These are phyloP conservation scores for Empidonax alnorum DNA, from an alignment of 2,113 vertebrate genomes.

Conservation along the genomic window DNA sequence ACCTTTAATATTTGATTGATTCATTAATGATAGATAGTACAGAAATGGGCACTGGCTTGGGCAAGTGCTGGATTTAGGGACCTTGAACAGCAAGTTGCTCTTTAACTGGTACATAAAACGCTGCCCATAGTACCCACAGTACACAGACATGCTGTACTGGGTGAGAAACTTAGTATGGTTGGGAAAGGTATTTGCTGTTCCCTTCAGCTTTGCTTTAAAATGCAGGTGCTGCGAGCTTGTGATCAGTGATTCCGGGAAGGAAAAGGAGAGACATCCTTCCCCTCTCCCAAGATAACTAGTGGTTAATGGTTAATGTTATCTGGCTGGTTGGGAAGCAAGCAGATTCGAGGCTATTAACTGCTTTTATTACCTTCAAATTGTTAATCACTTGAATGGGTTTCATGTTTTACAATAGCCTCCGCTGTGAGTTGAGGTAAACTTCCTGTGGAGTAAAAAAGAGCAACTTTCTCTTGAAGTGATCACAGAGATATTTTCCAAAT, in stretches of 20 bases:
- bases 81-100: not conserved
- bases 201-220: not conserved
- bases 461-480: not conserved
- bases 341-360: not conserved
- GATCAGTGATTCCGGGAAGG: not conserved
- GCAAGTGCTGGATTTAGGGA: not conserved
- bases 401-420: not conserved
- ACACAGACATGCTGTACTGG: not conserved
- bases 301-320: not conserved
- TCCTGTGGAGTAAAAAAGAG: not conserved
- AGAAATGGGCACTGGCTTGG: not conserved
- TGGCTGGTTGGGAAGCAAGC: not conserved
- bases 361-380: not conserved
- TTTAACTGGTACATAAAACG: accelerated
- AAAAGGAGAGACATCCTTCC: not conserved
- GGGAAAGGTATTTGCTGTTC: not conserved
- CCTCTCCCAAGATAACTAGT: not conserved
- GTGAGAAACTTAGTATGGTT: not conserved
- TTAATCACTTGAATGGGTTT: not conserved
- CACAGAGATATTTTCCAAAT: not conserved
- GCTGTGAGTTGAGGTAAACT: not conserved
- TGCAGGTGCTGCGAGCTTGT: not conserved
- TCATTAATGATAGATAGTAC: not conserved
- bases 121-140: not conserved
- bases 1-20: not conserved